phyloP scores from a whole-genome alignment of 1,140 invertebrate species.

The Acromyrmex charruanus region DNA sequence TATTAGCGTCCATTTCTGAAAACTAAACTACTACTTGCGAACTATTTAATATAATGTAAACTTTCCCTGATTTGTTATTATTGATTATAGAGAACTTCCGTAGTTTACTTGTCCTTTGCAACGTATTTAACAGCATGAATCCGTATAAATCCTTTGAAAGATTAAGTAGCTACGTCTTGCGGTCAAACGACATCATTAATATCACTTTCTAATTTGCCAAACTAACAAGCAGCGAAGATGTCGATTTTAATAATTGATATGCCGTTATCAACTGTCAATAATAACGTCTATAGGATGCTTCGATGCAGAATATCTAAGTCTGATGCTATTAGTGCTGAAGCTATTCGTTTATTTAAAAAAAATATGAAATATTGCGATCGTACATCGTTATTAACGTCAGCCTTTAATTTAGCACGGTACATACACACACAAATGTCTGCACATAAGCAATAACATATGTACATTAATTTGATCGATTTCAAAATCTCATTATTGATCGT shows the following conservation, averaged over 20 bases:
- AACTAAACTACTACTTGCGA: neutral
- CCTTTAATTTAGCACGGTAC: constrained; percentile 33
- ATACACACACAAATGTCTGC: neutral
- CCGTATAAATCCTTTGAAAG: constrained; percentile 13
- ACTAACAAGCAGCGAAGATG: neutral
- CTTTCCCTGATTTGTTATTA: neutral
- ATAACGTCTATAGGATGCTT: neutral
- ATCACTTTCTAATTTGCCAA: constrained; percentile 42
- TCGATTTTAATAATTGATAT: constrained; percentile 40
- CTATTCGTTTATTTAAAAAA: constrained; percentile 17
- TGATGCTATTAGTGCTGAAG: neutral
- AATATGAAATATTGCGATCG: constrained; percentile 36
- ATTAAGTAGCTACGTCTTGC: constrained; percentile 37
- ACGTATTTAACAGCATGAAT: constrained; percentile 30
- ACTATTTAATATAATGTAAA: neutral
- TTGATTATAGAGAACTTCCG: constrained; percentile 1
- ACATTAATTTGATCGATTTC: constrained; percentile 53
- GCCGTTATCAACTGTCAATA: constrained; percentile 25
- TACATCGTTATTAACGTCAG: constrained; percentile 47
- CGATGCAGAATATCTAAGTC: neutral
- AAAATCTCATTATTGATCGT: constrained; percentile 40
- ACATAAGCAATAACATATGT: neutral
- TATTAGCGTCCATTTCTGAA: neutral
- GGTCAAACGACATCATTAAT: constrained; percentile 37
- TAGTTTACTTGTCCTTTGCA: neutral